phyloP scores from a whole-genome alignment of 30 jellyfish, hydroid and myxozoan species.

The Aurelia aurita region DNA sequence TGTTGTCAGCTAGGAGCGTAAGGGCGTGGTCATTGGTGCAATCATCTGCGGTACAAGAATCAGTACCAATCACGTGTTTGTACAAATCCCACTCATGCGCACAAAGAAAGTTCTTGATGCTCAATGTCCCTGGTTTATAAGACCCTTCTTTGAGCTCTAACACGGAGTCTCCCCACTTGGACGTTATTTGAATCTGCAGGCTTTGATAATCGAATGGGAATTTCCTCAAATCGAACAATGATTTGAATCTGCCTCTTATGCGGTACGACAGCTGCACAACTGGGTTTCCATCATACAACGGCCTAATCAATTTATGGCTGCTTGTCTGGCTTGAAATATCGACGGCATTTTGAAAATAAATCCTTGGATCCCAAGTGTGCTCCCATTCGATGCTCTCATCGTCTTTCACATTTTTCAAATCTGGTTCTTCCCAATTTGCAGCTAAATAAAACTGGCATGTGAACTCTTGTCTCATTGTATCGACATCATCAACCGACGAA shows the following conservation, averaged over 20 bases:
- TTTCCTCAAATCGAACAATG: conserved; percentile 71
- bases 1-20: background rate
- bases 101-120: conserved; percentile 50
- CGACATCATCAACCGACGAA: conserved; percentile 68
- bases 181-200: conserved; percentile 69
- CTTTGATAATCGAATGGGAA: conserved; percentile 86
- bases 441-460: conserved; percentile 76
- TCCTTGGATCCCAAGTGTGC: conserved; percentile 82
- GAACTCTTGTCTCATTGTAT: conserved; percentile 83
- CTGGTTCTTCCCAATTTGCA: conserved; percentile 81
- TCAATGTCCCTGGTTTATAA: conserved; percentile 32
- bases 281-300: conserved; percentile 58
- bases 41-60: conserved; percentile 61
- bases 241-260: conserved; percentile 78
- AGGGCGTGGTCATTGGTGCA: conserved; percentile 54
- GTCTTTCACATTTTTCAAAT: conserved; percentile 10
- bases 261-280: conserved; percentile 82
- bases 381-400: conserved; percentile 67
- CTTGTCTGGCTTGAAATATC: conserved; percentile 56
- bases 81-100: conserved; percentile 83
- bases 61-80: conserved; percentile 54
- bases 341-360: conserved; percentile 83
- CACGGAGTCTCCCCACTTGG: conserved; percentile 81
- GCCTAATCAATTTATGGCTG: conserved; percentile 33
- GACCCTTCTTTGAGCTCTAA: conserved; percentile 65